Evolutionary conservation across 1,140 invertebrate species (phyloP).

Genomic region (Xylocopa sonorina): DNA sequence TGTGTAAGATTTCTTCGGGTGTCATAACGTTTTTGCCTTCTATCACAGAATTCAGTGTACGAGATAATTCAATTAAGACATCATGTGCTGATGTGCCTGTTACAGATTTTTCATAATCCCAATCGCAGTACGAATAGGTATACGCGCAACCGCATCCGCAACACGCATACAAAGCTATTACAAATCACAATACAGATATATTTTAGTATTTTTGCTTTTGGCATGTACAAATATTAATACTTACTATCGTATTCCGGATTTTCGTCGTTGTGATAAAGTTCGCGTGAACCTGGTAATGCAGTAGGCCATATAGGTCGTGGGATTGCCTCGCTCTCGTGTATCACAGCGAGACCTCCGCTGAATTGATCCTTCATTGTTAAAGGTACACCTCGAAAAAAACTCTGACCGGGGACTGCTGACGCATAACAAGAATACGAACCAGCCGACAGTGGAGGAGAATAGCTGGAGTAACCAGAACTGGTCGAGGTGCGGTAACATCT

Average conservation of each 20-base stretch:
- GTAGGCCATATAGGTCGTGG: slow-evolving; percentile 73
- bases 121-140: slow-evolving; percentile 52
- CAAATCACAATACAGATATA: slow-evolving; percentile 2
- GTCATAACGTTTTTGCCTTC: slow-evolving; percentile 74
- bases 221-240: not conserved
- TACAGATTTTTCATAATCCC: slow-evolving; percentile 44
- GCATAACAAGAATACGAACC: slow-evolving; percentile 67
- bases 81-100: slow-evolving; percentile 74
- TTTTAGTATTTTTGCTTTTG: not conserved
- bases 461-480: slow-evolving; percentile 75
- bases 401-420: slow-evolving; percentile 35
- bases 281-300: slow-evolving; percentile 37
- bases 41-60: slow-evolving; percentile 79
- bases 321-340: slow-evolving; percentile 71
- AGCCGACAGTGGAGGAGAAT: slow-evolving; percentile 72
- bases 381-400: slow-evolving; percentile 33
- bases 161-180: slow-evolving; percentile 54
- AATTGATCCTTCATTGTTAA: slow-evolving; percentile 50
- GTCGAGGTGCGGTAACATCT: slow-evolving; percentile 72
- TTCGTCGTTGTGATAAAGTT: slow-evolving; percentile 53
- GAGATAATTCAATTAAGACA: slow-evolving; percentile 78
- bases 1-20: slow-evolving; percentile 78
- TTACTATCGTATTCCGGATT: slow-evolving; percentile 62
- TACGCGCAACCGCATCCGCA: slow-evolving; percentile 60
- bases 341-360: slow-evolving; percentile 63